Evolutionary conservation across 2,797 vertebrate species (phyloP).

Genomic region (Falco rusticolus): DNA sequence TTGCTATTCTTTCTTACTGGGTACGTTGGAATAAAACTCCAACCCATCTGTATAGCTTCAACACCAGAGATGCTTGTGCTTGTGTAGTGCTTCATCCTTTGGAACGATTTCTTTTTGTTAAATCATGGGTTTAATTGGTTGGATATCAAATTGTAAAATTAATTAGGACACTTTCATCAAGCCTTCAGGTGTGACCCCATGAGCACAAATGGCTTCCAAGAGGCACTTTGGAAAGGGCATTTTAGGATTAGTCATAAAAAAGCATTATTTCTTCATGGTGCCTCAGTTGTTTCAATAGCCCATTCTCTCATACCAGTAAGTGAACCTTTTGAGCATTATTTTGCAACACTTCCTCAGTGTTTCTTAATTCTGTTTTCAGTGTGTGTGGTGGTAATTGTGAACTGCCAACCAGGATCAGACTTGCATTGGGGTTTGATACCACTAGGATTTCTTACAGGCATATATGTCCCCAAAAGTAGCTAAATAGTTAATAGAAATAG

Average conservation of each 20-base stretch:
- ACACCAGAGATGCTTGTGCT: background rate
- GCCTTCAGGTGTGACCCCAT: background rate
- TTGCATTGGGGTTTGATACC: background rate
- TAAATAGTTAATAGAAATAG: background rate
- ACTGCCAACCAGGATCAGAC: background rate
- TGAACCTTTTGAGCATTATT: background rate
- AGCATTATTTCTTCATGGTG: background rate
- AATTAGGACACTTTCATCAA: background rate
- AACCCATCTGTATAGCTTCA: background rate
- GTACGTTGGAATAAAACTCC: background rate
- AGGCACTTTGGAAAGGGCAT: background rate
- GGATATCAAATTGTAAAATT: background rate
- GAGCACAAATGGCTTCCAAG: background rate
- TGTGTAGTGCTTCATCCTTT: background rate
- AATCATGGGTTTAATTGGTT: background rate
- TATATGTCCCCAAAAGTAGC: background rate
- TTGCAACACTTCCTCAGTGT: background rate
- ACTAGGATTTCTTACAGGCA: background rate
- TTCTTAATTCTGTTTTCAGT: conserved; percentile 14
- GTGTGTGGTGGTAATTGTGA: background rate
- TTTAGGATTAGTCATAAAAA: background rate
- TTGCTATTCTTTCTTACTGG: background rate
- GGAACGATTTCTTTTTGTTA: background rate
- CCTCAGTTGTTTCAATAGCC: background rate
- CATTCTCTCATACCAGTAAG: background rate